phyloP scores from a whole-genome alignment of 2,888 invertebrate species.

The Thymelicus lineola region DNA sequence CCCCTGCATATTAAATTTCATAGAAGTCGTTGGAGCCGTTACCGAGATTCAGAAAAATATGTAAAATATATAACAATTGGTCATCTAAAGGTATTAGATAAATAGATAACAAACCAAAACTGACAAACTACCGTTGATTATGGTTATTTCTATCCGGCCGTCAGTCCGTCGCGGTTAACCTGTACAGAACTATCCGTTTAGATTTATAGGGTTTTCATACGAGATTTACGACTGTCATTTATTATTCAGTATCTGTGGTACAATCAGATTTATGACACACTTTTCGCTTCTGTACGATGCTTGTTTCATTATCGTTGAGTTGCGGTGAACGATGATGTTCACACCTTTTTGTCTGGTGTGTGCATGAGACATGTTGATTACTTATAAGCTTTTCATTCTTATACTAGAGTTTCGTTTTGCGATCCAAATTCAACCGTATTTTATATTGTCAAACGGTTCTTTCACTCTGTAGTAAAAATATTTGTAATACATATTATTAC shows the following conservation, averaged over 20 bases:
- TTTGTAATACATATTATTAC: too few relatives aligned
- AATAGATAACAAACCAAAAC: not conserved
- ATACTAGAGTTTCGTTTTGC: too few relatives aligned
- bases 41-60: too few relatives aligned
- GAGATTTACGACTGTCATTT: slow-evolving; percentile 79
- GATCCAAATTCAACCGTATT: too few relatives aligned
- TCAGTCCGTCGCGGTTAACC: slow-evolving; percentile 52
- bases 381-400: too few relatives aligned
- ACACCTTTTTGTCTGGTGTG: not conserved
- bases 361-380: not conserved
- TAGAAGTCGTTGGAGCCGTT: too few relatives aligned
- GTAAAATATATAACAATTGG: too few relatives aligned
- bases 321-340: not conserved
- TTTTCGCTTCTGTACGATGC: slow-evolving; percentile 52
- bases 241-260: slow-evolving; percentile 80
- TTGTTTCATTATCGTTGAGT: slow-evolving; percentile 13
- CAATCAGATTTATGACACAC: slow-evolving; percentile 80
- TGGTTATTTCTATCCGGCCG: slow-evolving; percentile 36
- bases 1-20: too few relatives aligned
- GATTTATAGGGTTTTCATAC: slow-evolving; percentile 82
- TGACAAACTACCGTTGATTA: slow-evolving; percentile 31
- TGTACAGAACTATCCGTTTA: slow-evolving; percentile 60
- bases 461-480: too few relatives aligned
- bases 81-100: too few relatives aligned
- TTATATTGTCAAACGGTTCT: too few relatives aligned